phyloP scores from a whole-genome alignment of 2,797 vertebrate species.

The Onychomys torridus region DNA sequence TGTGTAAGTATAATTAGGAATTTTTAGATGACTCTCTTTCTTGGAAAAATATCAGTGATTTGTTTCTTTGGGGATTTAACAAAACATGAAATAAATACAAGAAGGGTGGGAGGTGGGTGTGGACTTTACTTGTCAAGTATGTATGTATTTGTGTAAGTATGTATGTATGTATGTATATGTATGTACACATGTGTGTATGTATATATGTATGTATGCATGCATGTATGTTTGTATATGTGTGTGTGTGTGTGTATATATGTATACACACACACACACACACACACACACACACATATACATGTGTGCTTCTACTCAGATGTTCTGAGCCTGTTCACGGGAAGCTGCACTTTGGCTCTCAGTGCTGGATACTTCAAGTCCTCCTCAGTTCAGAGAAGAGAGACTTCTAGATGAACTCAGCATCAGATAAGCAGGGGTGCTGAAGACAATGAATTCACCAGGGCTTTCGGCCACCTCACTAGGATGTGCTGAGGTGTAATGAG shows the following conservation, averaged over 20 bases:
- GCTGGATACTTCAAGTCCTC: not conserved
- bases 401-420: not conserved
- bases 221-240: no score
- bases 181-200: no score
- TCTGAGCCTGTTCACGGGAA: conserved; percentile 25
- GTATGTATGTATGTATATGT: no score
- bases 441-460: not conserved
- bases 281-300: no score
- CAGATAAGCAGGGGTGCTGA: not conserved
- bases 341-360: not conserved
- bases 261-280: no score
- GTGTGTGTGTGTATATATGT: no score
- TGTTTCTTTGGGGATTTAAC: not conserved
- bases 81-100: conserved; percentile 40
- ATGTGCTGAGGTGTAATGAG: not conserved
- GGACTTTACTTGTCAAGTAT: not conserved
- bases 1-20: not conserved
- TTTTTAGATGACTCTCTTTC: not conserved
- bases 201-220: no score
- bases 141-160: not conserved
- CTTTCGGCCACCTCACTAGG: not conserved
- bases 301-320: not conserved
- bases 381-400: not conserved
- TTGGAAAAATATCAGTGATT: not conserved
- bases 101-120: not conserved